phyloP scores from a whole-genome alignment of 2,888 invertebrate species.

The Lochmaea crataegi region DNA sequence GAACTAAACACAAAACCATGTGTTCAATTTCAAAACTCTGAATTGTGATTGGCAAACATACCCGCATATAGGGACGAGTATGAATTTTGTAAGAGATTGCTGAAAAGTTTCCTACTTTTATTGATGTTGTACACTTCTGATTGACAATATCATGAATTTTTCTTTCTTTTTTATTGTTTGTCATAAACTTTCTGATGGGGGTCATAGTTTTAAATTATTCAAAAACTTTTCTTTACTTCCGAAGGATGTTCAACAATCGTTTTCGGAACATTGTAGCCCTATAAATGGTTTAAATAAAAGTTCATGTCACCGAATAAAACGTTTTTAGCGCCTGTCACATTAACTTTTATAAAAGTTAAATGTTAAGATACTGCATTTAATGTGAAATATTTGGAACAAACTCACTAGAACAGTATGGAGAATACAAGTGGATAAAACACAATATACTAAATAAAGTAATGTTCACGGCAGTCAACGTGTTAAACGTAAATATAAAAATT shows the following conservation, averaged over 20 bases:
- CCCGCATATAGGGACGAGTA: constrained; percentile 48
- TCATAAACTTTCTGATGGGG: background rate
- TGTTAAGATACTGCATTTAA: too few relatives aligned
- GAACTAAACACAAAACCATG: background rate
- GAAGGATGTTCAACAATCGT: background rate
- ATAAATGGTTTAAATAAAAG: background rate
- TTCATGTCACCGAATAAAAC: background rate
- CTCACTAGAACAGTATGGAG: too few relatives aligned
- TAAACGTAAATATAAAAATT: too few relatives aligned
- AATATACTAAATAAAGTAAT: too few relatives aligned
- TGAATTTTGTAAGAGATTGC: constrained; percentile 45
- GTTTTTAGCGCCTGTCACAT: too few relatives aligned
- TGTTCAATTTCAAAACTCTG: constrained; percentile 10
- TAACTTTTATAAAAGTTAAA: too few relatives aligned
- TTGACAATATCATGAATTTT: constrained; percentile 7
- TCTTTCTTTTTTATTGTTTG: background rate
- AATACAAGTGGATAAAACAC: too few relatives aligned
- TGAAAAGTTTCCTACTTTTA: constrained; percentile 48
- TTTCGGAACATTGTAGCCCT: background rate
- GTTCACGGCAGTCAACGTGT: too few relatives aligned
- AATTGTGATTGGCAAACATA: constrained; percentile 16
- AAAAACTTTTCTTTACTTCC: background rate
- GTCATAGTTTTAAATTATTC: background rate
- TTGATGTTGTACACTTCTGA: constrained; percentile 38
- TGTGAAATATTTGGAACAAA: too few relatives aligned